A percentile compares a stretch with the other conserved stretches of the same genome.
These are phyloP conservation scores for Dendrocincla fuliginosa DNA, from an alignment of 2,797 vertebrate species.

Conservation along the genomic window DNA sequence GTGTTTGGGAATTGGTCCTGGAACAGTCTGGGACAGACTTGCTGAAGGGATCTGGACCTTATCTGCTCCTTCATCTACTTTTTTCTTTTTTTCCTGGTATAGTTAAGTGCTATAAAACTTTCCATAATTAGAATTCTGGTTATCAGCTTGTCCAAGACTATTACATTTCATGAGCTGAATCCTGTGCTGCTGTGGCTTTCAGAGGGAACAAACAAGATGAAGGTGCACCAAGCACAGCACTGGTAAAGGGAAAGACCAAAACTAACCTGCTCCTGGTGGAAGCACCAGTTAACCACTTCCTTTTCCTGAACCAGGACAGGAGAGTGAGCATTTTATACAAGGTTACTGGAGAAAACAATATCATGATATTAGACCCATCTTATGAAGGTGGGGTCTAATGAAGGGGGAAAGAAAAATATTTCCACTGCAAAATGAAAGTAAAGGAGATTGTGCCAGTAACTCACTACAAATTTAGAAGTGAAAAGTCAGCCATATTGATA, in stretches of 20 bases:
- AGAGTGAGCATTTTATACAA: not conserved
- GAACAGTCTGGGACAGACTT: not conserved
- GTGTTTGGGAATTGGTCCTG: not conserved
- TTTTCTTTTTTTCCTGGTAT: not conserved
- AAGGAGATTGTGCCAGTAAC: not conserved
- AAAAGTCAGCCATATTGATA: not conserved
- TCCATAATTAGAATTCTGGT: not conserved
- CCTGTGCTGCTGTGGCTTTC: not conserved
- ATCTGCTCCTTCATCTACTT: fast-evolving
- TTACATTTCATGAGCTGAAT: not conserved
- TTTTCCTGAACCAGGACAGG: not conserved
- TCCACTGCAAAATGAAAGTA: not conserved
- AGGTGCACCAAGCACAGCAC: no score
- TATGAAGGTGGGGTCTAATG: not conserved
- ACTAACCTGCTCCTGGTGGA: not conserved
- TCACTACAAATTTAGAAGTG: not conserved
- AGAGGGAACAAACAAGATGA: not conserved
- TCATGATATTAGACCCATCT: not conserved
- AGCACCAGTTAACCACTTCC: not conserved
- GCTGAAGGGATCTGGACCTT: not conserved
- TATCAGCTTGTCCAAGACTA: not conserved
- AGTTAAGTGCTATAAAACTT: not conserved
- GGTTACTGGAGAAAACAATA: not conserved
- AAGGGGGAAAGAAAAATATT: not conserved
- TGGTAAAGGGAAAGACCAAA: not conserved